phyloP scores from a whole-genome alignment of 2,888 invertebrate species.

The Phorcus lineatus region DNA sequence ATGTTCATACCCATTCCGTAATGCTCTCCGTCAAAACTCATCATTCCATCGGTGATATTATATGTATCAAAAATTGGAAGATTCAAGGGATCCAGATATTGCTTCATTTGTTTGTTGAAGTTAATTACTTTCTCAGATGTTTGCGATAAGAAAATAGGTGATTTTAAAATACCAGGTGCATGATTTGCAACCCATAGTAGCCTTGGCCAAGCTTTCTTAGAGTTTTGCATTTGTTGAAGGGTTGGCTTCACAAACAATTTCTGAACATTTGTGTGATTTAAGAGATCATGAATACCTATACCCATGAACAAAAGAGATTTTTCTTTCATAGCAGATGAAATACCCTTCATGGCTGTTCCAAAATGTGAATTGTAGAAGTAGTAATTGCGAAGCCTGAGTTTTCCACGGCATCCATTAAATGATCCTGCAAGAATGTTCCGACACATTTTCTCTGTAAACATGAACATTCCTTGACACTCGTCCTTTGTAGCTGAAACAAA shows the following conservation, averaged over 20 bases:
- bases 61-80: conserved; percentile 39
- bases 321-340: background rate
- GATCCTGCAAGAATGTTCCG: background rate
- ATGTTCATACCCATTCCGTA: conserved; percentile 38
- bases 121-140: conserved; percentile 22
- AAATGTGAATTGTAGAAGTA: background rate
- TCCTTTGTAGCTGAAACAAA: conserved; percentile 4
- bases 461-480: conserved; percentile 26
- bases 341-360: background rate
- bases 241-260: background rate
- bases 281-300: conserved; percentile 36
- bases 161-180: conserved; percentile 38
- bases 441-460: conserved; percentile 37
- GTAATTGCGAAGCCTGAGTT: background rate
- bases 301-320: conserved; percentile 33
- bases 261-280: background rate
- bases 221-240: background rate
- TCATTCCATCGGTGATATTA: conserved; percentile 37
- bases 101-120: conserved; percentile 28
- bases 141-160: conserved; percentile 30
- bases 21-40: conserved; percentile 42
- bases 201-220: conserved; percentile 20
- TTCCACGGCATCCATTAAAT: background rate
- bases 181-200: conserved; percentile 36
- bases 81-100: conserved; percentile 3